Base-by-base conservation (phyloP, 2,888 invertebrate genomes). In the Tolmerus cingulatus region DNA sequence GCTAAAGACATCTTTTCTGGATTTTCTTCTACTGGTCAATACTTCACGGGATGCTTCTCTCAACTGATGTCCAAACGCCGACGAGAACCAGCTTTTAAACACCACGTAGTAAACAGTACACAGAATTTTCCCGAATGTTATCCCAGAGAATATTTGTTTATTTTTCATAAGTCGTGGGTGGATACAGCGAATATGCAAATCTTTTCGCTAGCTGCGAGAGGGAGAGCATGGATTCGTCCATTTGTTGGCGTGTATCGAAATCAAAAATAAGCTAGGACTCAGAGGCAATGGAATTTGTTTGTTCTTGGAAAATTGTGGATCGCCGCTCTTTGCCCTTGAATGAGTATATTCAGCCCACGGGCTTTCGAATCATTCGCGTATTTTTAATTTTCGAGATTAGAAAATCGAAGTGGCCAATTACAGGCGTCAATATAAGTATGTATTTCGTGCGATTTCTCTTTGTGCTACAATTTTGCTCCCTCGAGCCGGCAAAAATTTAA, bases 1-100 rank as follows among this genome's bases (percentile, higher is more conserved):
- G 97, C 97, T 93, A 97, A 95, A 95, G 97, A 97, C 97, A 97
- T 97, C 92, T 93, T 94, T 92, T 91, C 92, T 89, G 87, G 19
- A 91, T 87, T 88, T 88, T 89, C 87, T 89, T 86, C 91, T 88
- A 89, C 88, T 89, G 57, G 90, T 91, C 90, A 90, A 90, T 91
- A 90, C 90, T 90, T 90, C 90, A 90, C 90, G 90, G 91, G 89
- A 88, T 89, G 90, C 90, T 90, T 90, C 90, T 90, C 89, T 90
- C 90, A 90, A 92, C 92, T 92, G 92, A 92, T 91, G 90, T 89
- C 89, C 89, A 90, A 88, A 90, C 89, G 89, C 90, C 88, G 89
- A 89, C 90, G 89, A 90, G 90, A 90, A 89, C 90, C 90, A 89
- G 90, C 91, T 92, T 92, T 91, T 92, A 92, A 92, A 91, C 91